These are phyloP conservation scores for Taenaris catops DNA, from an alignment of 2,888 invertebrate genomes.

Conservation along the genomic window DNA sequence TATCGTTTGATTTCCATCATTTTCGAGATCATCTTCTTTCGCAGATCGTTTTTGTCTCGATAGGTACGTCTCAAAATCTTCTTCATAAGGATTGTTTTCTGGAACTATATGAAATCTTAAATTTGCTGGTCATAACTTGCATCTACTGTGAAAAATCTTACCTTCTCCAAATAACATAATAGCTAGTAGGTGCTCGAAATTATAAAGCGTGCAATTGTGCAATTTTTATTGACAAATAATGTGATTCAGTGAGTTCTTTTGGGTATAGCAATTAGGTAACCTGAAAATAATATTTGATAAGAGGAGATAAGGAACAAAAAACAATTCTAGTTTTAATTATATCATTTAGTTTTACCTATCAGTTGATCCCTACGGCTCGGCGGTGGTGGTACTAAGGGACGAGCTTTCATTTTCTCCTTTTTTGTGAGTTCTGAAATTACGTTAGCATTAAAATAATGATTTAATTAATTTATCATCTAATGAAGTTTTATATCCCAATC, in stretches of 20 bases:
- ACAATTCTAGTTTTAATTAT: slow-evolving; percentile 10
- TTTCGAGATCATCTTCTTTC: slow-evolving; percentile 13
- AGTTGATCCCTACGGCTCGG: slow-evolving; percentile 26
- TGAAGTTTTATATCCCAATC: no score
- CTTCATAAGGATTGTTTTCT: slow-evolving; percentile 23
- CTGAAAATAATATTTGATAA: slow-evolving; percentile 40
- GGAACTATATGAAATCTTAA: no score
- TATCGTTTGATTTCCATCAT: slow-evolving; percentile 41
- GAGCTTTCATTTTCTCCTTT: slow-evolving; percentile 16
- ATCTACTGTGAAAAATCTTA: slow-evolving; percentile 6
- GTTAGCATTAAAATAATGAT: no score
- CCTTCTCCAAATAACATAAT: slow-evolving; percentile 1
- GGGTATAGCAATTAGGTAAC: slow-evolving; percentile 54
- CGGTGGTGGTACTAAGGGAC: slow-evolving; percentile 21
- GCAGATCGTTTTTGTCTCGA: slow-evolving; percentile 44
- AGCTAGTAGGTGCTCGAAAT: slow-evolving; percentile 12
- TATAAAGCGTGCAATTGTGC: slow-evolving; percentile 38
- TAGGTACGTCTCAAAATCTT: slow-evolving; percentile 27
- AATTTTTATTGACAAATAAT: slow-evolving; percentile 33
- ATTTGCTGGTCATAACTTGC: no score
- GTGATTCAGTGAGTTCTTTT: slow-evolving; percentile 38
- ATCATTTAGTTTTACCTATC: slow-evolving; percentile 31
- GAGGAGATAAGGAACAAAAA: neutral
- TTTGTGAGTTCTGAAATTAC: slow-evolving; percentile 27
- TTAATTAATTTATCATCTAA: no score